Percentiles rank a stretch among this genome's conserved stretches.
phyloP scores from a whole-genome alignment of 2,888 invertebrate species.

The Drosophila mayaguana region DNA sequence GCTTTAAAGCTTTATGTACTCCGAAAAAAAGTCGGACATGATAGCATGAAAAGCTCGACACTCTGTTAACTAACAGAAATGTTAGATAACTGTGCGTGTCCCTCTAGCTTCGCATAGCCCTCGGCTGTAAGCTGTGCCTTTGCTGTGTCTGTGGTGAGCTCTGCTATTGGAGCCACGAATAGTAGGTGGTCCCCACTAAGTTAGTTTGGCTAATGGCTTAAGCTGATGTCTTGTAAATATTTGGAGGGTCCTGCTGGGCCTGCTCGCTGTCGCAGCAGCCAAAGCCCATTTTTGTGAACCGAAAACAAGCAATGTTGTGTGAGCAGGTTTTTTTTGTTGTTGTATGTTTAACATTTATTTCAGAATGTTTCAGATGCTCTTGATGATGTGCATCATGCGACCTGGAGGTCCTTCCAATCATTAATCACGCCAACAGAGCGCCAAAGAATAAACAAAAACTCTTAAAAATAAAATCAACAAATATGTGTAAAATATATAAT shows the following conservation, averaged over 20 bases:
- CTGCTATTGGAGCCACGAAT: background rate
- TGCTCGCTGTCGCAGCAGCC: conserved; percentile 3
- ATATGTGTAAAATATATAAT: conserved; percentile 5
- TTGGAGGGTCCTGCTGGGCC: conserved; percentile 45
- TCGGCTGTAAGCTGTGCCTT: background rate
- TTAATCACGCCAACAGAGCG: conserved; percentile 48
- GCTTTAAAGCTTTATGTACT: conserved; percentile 15
- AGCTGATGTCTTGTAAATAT: conserved; percentile 27
- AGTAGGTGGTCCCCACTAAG: conserved; percentile 7
- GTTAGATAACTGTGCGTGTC: background rate
- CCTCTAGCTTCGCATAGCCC: background rate
- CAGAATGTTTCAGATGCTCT: conserved; percentile 38
- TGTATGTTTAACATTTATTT: conserved; percentile 74
- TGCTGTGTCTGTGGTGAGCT: background rate
- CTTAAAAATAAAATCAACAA: too few relatives aligned
- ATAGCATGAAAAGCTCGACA: background rate
- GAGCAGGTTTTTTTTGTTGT: background rate
- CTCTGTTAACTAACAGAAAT: conserved; percentile 21
- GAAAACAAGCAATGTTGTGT: conserved; percentile 43
- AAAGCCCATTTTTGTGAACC: conserved; percentile 17
- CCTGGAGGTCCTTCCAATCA: conserved; percentile 37
- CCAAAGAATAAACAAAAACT: conserved; percentile 1
- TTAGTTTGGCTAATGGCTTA: conserved; percentile 28
- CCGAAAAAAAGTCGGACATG: conserved; percentile 34
- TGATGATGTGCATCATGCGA: conserved; percentile 32